Base-by-base conservation (phyloP, 2,888 invertebrate species). In the Brachynemurus nebulosus region DNA sequence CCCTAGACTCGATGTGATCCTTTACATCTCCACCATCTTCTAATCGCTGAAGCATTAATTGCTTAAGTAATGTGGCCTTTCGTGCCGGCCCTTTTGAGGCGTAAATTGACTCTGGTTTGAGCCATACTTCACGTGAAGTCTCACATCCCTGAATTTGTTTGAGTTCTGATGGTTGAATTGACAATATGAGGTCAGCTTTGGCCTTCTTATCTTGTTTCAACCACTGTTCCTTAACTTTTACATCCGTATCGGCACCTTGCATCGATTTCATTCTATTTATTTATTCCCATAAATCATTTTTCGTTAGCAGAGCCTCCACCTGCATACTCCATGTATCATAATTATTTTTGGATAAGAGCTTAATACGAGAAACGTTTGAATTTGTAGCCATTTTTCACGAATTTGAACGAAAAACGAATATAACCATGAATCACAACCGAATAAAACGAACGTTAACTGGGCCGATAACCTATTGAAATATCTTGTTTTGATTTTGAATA, bases 21-120 rank as follows among this genome's bases (percentile, higher is more conserved):
- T n/a, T n/a, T n/a, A n/a, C n/a, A n/a, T 58, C 58, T 12, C 53
- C 54, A 3, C 46, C 47, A 14, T 60, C 56, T 12, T 42, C 33
- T 60, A 64, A 61, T 23, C 55, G 55, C 7, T 55, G 55, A 4
- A 61, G 43, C 3, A 55, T 55, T 3, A 64, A 47, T 27, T 56
- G 52, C 40, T 65, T 65, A 11, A 65, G 45, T 4, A 65, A 46
- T 3, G 58, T 61, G 0, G n/a, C n/a, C n/a, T n/a, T n/a, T n/a
- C n/a, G n/a, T n/a, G n/a, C 62, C 63, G 61, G 61, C 4, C 61
- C 62, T 35, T 53, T 54, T n/a, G 61, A 63, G 48, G 60, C 55
- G 40, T 59, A 60, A 14, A 59, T 59, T 2, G 37, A 21, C 39
- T 60, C 46, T 16, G 66, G 50, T 45, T 55, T 63, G 3, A 48